These are phyloP conservation scores for Hesperia comma DNA, from an alignment of 2,888 invertebrate species.

Conservation along the genomic window DNA sequence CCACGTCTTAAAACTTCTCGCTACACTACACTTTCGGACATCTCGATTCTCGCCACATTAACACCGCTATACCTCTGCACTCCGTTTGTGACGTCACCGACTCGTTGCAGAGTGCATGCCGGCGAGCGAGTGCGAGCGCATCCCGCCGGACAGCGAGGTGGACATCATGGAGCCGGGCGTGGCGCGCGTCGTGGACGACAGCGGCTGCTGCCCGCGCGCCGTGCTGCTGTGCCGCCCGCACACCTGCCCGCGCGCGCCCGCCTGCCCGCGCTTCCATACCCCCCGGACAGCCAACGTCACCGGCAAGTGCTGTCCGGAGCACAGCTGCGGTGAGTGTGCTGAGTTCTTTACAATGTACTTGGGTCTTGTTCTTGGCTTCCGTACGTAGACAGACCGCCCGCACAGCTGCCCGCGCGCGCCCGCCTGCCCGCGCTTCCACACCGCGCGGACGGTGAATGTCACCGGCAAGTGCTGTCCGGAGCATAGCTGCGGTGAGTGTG, in stretches of 20 bases:
- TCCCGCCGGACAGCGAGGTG: slow-evolving; percentile 68
- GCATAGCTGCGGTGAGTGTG: slow-evolving; percentile 87
- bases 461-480: slow-evolving; percentile 86
- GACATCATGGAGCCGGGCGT: slow-evolving; percentile 85
- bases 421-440: slow-evolving; percentile 84
- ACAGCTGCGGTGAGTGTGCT: slow-evolving; percentile 86
- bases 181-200: slow-evolving; percentile 67
- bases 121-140: slow-evolving; percentile 85
- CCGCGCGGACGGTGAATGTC: slow-evolving; percentile 58
- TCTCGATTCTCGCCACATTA: too few species aligned
- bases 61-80: too few species aligned
- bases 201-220: slow-evolving; percentile 88
- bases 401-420: slow-evolving; percentile 86
- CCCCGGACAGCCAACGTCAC: slow-evolving; percentile 57
- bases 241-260: slow-evolving; percentile 84
- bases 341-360: too few species aligned
- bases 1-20: too few species aligned
- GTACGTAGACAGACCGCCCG: too few species aligned
- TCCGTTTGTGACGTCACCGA: too few species aligned
- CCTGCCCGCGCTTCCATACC: slow-evolving; percentile 85
- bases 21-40: too few species aligned
- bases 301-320: slow-evolving; percentile 86
- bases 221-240: slow-evolving; percentile 85
- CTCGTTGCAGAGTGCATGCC: slow-evolving; percentile 88
- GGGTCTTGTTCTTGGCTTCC: too few species aligned